Base-by-base conservation (phyloP, 2,797 vertebrate species). In the Galaxias olidus region DNA sequence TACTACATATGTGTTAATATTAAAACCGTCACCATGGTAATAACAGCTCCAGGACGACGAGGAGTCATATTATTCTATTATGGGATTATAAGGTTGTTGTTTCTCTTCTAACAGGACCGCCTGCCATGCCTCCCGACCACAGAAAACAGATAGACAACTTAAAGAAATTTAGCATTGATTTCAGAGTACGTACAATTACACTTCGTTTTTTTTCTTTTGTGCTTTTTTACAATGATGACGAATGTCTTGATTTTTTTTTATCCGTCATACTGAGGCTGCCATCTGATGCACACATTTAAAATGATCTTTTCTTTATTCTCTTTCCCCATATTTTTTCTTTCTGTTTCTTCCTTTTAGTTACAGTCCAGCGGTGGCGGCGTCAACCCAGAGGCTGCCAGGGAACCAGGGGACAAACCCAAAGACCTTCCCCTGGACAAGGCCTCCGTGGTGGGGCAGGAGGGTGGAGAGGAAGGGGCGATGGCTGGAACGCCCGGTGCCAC, bases 111-210 rank as follows among this genome's bases (percentile, higher is more conserved):
- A 47, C 83, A 99, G 96, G 95, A 87, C 88, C 94, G 68, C 91
- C 94, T 75, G 92, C 94, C 69, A 88, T 96, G 93, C 91, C 94
- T 87, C 91, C 94, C 78, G 97, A 99, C 86, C 96, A 99, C 78
- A 96, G 95, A 92, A 98, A 98, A 89, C 96, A 98, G 89, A 94
- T 98, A 84, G 97, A 98, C 89, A 98, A 98, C 92, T 94, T 99
- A 93, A 99, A 97, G 93, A 96, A 98, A 91, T 98, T 99, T 91
- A 98, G 96, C 91, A 95, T 94, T 82, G 96, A 98, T 89, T 99
- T 99, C 93, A 95, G 96, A 94, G 97, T 98, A 30, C 30, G 30
- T 30, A 6, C 30, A 30, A 30, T 30, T 3, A 30, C 30, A n/a
- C n/a, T n/a, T n/a, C n/a, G n/a, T n/a, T n/a, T n/a, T n/a, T 17